Conservation (phyloP, 2,797 vertebrate species). For the Onychomys leucogaster region DNA sequence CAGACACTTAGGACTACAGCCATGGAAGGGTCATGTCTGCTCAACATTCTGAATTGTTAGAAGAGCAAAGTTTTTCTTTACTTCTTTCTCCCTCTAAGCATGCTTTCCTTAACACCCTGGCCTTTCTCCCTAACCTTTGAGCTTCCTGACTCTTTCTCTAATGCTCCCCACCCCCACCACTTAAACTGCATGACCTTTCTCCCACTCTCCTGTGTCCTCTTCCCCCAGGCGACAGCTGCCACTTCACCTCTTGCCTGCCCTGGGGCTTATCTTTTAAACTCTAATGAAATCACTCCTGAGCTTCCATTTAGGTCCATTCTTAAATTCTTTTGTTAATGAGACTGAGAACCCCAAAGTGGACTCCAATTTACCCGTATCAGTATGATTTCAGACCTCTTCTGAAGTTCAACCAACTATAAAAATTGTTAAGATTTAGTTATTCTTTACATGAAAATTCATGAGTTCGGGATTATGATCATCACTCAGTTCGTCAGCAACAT, state of each 20-base stretch:
- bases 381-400: neutral
- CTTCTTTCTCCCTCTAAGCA: too few species aligned
- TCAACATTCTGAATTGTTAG: neutral
- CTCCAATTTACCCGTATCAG: neutral
- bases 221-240: neutral
- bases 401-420: neutral
- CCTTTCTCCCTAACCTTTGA: neutral
- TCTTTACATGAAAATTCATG: neutral
- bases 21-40: too few species aligned
- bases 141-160: neutral
- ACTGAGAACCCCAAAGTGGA: neutral
- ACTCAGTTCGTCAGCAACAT: neutral
- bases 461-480: neutral
- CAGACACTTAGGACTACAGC: neutral
- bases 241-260: neutral
- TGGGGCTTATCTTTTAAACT: neutral
- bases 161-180: neutral
- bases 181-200: neutral
- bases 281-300: neutral
- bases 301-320: neutral
- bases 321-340: neutral
- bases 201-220: neutral
- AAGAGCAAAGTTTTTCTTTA: neutral
- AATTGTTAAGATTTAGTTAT: neutral
- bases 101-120: neutral